Percentiles rank a stretch among this genome's conserved stretches.
These are phyloP conservation scores for Heliconius congener DNA, from an alignment of 1,140 invertebrate species.

Conservation along the genomic window DNA sequence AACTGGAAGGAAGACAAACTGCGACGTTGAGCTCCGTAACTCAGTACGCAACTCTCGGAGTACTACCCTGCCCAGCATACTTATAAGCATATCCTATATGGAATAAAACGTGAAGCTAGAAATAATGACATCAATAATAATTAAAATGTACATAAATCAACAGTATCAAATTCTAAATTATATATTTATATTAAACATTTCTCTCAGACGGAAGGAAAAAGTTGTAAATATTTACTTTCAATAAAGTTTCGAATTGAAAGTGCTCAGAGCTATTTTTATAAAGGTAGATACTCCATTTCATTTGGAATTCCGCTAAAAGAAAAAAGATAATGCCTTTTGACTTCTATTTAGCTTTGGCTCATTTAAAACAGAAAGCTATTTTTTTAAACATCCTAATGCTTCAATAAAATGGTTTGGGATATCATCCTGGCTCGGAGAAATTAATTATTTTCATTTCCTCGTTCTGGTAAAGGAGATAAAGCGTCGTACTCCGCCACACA, in stretches of 20 bases:
- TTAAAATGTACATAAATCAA: neutral
- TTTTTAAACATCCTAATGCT: neutral
- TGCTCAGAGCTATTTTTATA: neutral
- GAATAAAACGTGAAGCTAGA: too few relatives aligned
- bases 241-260: neutral
- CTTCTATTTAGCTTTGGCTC: neutral
- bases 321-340: neutral
- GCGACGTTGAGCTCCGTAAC: neutral
- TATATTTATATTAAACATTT: neutral
- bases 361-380: neutral
- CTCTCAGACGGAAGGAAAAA: neutral
- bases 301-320: neutral
- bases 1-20: neutral
- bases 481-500: too few relatives aligned
- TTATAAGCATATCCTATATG: too few relatives aligned
- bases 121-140: neutral
- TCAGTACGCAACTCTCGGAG: neutral
- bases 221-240: neutral
- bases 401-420: too few relatives aligned
- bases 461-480: too few relatives aligned
- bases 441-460: too few relatives aligned
- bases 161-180: neutral
- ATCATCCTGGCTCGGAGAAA: too few relatives aligned
- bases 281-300: neutral
- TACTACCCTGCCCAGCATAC: neutral